Base-by-base conservation (phyloP, 1,140 invertebrate species). In the Drosophila elegans region DNA sequence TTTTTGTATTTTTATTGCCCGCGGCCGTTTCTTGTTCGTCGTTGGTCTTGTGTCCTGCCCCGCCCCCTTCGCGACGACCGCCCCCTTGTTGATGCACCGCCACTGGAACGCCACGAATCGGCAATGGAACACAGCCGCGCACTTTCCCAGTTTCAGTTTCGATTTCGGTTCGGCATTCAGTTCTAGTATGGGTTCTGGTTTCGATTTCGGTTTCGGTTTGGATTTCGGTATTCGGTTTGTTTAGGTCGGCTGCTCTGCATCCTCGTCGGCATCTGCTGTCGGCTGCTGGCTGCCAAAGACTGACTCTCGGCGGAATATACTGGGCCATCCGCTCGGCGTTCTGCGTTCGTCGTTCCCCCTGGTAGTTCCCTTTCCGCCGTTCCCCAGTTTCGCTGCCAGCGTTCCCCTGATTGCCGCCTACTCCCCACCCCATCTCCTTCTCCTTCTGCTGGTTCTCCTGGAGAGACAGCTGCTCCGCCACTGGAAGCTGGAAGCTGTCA, bases 211-310 rank as follows among this genome's bases (percentile, higher is more conserved):
- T 46, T 59, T 55, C 34, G 49, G 13, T 72, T 72, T 71, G 42
- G 21, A 34, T 77, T 59, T 61, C 34, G 36, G 42, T 78, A 49
- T 69, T 52, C 41, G 32, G 54, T 54, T 41, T 59, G 52, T 41
- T 61, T 64, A 5, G 29, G 29, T 64, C 63, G 66, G 44, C 42
- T 48, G 39, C 27, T 63, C 69, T 46, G 71, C 64, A 71, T 74
- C 69, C 74, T 84, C 74, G 79, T 73, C 81, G 81, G 77, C 81
- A 85, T 85, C 81, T 84, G 81, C 42, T 77, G 60, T 84, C 77
- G 81, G 80, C 80, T 82, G 80, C 80, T 83, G 80, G 75, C 66
- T 74, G 73, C 66, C 48, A 51, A 16, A 51, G 61, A 60, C 60
- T 60, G 54, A 63, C 60, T 42, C 48, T 51, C 48, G 44, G 10